Base-by-base conservation (phyloP, 2,113 vertebrate genomes). In the Rhodinocichla rosea region DNA sequence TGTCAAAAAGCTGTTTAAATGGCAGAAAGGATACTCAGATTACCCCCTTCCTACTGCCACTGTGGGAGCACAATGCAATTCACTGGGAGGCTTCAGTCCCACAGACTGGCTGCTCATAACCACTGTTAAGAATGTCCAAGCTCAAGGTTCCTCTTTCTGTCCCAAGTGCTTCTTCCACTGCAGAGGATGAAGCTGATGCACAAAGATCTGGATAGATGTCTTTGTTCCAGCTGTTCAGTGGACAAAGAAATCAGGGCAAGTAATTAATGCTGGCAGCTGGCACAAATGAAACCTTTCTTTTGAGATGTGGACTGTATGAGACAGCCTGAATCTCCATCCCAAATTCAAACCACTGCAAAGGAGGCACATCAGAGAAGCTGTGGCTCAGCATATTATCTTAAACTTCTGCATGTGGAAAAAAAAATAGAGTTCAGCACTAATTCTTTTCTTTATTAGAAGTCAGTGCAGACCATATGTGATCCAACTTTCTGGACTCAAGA, bases 401-500 rank as follows among this genome's bases (percentile, higher is more conserved):
- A 89, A 64, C 15, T 78, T 76, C 65, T 71, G 35, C 27, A 89
- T 42, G 45, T 20, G 17, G 28, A 50, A 67, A n/a, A 53, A 32
- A 75, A 53, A n/a, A 83, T 1, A 69, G 19, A 47, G 44, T 62
- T 52, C 83, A 87, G 44, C 53, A 87, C 81, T 73, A 40, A 65
- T 84, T 91, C 40, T 87, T 83, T 84, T 71, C 40, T 91, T 89
- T 91, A 89, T 87, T 84, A 84, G 83, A 94, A 96, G 77, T 68
- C 94, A 76, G 83, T 33, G 74, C 77, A 87, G 89, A 84, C 83
- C 93, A 76, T 89, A 95, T 73, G 87, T 73, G 89, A 86, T 95
- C 87, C 81, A 91, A 85, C 91, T 94, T 92, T 87, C 94, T 87
- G 93, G 93, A 83, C 77, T 56, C 87, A 89, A 87, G 91, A 95